A percentile compares a stretch with the other conserved stretches of the same genome.
Evolutionary conservation across 2,113 vertebrate genomes (phyloP).

Genomic region (Antechinus flavipes): DNA sequence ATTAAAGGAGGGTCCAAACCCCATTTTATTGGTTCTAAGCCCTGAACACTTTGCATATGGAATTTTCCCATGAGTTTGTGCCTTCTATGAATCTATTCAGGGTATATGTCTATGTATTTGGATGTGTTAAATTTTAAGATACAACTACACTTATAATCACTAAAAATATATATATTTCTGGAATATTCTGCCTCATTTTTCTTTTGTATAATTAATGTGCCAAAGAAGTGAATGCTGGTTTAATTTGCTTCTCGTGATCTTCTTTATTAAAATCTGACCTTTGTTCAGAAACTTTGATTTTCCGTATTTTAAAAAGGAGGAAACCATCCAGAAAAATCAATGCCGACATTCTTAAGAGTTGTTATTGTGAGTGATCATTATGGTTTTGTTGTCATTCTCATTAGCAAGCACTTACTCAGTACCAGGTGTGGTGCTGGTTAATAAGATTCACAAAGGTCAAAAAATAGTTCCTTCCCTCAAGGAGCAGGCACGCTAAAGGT

Average conservation of each 20-base stretch:
- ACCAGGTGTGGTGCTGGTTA: not conserved
- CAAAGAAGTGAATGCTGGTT: not conserved
- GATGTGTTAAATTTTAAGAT: not conserved
- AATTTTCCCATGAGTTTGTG: constrained; percentile 23
- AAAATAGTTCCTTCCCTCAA: not conserved
- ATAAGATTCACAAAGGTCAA: not conserved
- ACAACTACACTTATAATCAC: not conserved
- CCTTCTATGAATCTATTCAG: not conserved
- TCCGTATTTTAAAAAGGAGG: constrained; percentile 42
- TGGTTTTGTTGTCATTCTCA: not conserved
- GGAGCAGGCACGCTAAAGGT: not conserved
- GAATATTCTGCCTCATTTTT: not conserved
- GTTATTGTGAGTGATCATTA: not conserved
- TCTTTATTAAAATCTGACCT: constrained; percentile 12
- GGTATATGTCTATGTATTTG: not conserved
- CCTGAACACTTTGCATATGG: not conserved
- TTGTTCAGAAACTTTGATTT: constrained; percentile 14
- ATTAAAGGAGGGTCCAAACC: not conserved
- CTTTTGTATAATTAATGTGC: constrained; percentile 31
- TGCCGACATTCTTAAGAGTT: not conserved
- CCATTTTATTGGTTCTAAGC: not conserved
- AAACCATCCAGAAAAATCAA: constrained; percentile 1
- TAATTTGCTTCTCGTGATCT: constrained; percentile 9
- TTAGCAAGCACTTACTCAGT: not conserved
- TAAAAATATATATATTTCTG: not conserved